Conservation (phyloP, 2,888 invertebrate species). For the Aspidiotus rigidus region DNA sequence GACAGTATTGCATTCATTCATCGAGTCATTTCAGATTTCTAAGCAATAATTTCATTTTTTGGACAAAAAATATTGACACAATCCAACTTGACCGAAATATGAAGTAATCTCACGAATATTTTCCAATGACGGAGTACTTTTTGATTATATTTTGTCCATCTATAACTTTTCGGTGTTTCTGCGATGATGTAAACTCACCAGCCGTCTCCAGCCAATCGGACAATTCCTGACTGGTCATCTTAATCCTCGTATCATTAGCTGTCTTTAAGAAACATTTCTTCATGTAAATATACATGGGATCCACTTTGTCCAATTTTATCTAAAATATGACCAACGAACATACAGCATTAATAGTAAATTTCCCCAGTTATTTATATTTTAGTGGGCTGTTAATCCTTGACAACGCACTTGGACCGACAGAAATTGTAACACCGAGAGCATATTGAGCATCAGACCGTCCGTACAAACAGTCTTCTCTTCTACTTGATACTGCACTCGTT, state of each 20-base stretch:
- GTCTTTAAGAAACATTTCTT: slow-evolving; percentile 58
- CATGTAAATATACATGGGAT: slow-evolving; percentile 75
- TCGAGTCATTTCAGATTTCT: background rate
- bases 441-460: slow-evolving; percentile 92
- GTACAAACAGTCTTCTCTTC: slow-evolving; percentile 80
- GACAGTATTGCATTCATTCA: too few relatives aligned
- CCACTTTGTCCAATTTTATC: slow-evolving; percentile 81
- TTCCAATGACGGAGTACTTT: background rate
- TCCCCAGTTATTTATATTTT: too few relatives aligned
- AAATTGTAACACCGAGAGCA: slow-evolving; percentile 81
- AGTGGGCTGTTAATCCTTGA: too few relatives aligned
- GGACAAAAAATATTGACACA: background rate
- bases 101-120: background rate
- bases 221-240: slow-evolving; percentile 71
- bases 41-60: background rate
- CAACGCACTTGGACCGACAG: slow-evolving; percentile 59
- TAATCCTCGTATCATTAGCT: slow-evolving; percentile 67
- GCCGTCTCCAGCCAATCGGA: slow-evolving; percentile 61
- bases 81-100: background rate
- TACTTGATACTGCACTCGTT: slow-evolving; percentile 79
- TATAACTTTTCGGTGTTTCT: too few relatives aligned
- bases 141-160: too few relatives aligned
- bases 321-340: slow-evolving; percentile 30
- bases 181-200: slow-evolving; percentile 45
- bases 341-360: background rate